phyloP scores from a whole-genome alignment of 2,888 invertebrate species.

The Calliphora vomitoria region DNA sequence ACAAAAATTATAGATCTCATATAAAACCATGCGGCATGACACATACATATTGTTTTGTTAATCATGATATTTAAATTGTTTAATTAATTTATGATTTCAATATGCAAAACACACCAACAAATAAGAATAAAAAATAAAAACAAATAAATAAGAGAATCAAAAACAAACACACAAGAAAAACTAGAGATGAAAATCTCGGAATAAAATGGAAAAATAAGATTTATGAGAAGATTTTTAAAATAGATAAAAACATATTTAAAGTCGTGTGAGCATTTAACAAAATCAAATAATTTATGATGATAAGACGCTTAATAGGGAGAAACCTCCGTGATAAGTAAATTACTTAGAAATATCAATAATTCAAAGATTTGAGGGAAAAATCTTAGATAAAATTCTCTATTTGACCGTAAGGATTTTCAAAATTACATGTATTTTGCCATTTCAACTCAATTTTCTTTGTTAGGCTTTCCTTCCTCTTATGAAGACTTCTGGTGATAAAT shows the following conservation, averaged over 20 bases:
- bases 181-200: constrained; percentile 16
- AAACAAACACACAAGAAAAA: not conserved
- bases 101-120: constrained; percentile 26
- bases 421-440: too few relatives aligned
- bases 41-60: constrained; percentile 29
- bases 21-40: constrained; percentile 47
- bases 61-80: constrained; percentile 58
- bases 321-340: not conserved
- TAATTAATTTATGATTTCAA: constrained; percentile 65
- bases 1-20: not conserved
- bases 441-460: too few relatives aligned
- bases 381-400: too few relatives aligned
- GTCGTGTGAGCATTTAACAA: not conserved
- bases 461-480: too few relatives aligned
- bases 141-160: constrained; percentile 47
- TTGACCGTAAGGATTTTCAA: too few relatives aligned
- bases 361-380: not conserved
- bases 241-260: constrained; percentile 5
- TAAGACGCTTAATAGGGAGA: not conserved
- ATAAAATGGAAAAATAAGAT: constrained; percentile 6
- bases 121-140: not conserved
- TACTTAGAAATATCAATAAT: not conserved
- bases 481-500: too few relatives aligned
- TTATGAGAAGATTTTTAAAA: constrained; percentile 51
- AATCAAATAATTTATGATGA: constrained; percentile 27